Evolutionary conservation across 2,888 invertebrate species (phyloP), one percentile per base, ranked within the genome.

Genomic region (Dorcus parallelipipedus): DNA sequence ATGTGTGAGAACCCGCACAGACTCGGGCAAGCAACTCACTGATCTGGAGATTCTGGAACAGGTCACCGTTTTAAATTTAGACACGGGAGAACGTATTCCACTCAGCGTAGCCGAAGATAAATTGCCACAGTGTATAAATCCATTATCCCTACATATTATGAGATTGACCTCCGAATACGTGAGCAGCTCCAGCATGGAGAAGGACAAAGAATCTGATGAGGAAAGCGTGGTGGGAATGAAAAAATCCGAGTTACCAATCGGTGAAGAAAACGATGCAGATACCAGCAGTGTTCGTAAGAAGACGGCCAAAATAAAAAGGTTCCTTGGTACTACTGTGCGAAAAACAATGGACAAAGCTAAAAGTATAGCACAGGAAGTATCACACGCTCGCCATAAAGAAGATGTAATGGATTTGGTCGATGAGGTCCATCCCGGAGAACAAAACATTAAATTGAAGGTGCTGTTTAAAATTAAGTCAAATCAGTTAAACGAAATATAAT

Each of bases 1-100:
- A 78, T 87, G 86, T 71, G 88, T 92, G 26, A 83, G 92, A 66
- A 91, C 91, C 41, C 84, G 93, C 68, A 91, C 94, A 49, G 90
- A 90, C 72, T 93, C 94, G 47, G 94, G 94, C 3, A 90, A 93
- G 73, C 89, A 88, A 67, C 83, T 96, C 57, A 89, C 92, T 7
- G 95, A 96, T 80, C 86, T 91, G 81, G 94, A 97, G 84, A 97
- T 97, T 67, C 82, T 97, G 62, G 93, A 95, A 77, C 93, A 94
- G 81, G 74, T 75, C 72, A 90, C 90, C 63, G 91, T 91, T 51
- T 83, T 90, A 73, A 91, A 91, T 79, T 80, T 91, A 59, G 91
- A 91, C 75, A 91, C 90, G 6, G 94, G 97, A 2, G 97, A 97
- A 79, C 85, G 91, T 67, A 90, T 97, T 68, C 95, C 97, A n/a